phyloP scores from a whole-genome alignment of 1,140 invertebrate genomes.

The Cydia pomonella region DNA sequence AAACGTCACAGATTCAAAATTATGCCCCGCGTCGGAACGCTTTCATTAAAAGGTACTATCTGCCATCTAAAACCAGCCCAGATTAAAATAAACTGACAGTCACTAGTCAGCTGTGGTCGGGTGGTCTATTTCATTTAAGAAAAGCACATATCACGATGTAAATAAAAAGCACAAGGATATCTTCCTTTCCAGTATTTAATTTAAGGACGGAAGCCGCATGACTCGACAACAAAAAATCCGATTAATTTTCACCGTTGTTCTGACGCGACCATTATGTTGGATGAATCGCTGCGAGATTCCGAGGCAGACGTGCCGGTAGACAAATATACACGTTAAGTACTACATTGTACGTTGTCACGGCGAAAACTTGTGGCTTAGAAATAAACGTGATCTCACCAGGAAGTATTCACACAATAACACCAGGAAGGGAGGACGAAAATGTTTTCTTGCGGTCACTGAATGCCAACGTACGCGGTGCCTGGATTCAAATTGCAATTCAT shows the following conservation, averaged over 20 bases:
- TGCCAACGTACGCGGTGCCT: neutral
- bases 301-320: slow-evolving; percentile 43
- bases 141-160: slow-evolving; percentile 42
- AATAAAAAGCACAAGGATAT: slow-evolving; percentile 54
- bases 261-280: slow-evolving; percentile 47
- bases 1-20: neutral
- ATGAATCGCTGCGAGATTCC: slow-evolving; percentile 62
- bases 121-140: slow-evolving; percentile 49
- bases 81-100: slow-evolving; percentile 42
- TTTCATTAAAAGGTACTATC: slow-evolving; percentile 20
- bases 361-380: slow-evolving; percentile 51
- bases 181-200: slow-evolving; percentile 63
- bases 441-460: slow-evolving; percentile 23
- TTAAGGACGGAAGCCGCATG: slow-evolving; percentile 74
- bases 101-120: slow-evolving; percentile 40
- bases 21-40: neutral
- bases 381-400: slow-evolving; percentile 71
- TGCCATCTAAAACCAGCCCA: slow-evolving; percentile 36
- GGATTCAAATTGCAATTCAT: neutral
- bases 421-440: slow-evolving; percentile 55
- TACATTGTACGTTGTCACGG: slow-evolving; percentile 44
- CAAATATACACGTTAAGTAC: slow-evolving; percentile 47
- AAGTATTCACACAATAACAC: slow-evolving; percentile 61
- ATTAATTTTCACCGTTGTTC: slow-evolving; percentile 65
- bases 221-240: slow-evolving; percentile 67